Conservation (phyloP, 2,797 vertebrate species). For the Dryobates pubescens region DNA sequence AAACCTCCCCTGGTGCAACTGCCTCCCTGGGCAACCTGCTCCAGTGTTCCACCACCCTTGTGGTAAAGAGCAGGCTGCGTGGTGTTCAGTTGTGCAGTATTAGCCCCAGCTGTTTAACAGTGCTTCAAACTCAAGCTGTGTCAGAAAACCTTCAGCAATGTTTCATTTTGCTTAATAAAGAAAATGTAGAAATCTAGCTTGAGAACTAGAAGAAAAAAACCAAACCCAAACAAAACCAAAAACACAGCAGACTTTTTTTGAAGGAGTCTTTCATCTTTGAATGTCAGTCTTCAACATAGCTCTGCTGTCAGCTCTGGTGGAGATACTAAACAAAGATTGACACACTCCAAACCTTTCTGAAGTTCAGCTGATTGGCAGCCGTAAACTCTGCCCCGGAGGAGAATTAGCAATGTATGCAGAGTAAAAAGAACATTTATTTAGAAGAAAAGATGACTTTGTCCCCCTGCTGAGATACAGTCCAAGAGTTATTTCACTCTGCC, state of each 20-base stretch:
- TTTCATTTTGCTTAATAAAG: not conserved
- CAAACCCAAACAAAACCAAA: too few species aligned
- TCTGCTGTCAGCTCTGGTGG: not conserved
- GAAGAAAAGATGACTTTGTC: slow-evolving; percentile 10
- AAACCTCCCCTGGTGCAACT: too few species aligned
- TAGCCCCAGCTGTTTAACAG: not conserved
- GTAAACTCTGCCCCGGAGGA: slow-evolving; percentile 1
- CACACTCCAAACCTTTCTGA: not conserved
- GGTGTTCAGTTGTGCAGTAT: not conserved
- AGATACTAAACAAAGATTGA: slow-evolving; percentile 17
- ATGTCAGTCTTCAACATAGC: not conserved
- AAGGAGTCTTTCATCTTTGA: not conserved
- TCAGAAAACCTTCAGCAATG: not conserved
- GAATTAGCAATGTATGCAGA: slow-evolving; percentile 1
- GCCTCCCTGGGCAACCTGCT: too few species aligned
- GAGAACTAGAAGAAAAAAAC: not conserved
- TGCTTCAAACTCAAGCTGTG: not conserved
- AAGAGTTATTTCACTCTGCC: not conserved
- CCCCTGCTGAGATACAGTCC: slow-evolving; percentile 5
- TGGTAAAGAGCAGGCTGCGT: too few species aligned
- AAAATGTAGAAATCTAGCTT: not conserved
- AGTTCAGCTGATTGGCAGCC: not conserved
- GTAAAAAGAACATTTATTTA: slow-evolving; percentile 37
- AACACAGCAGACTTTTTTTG: not conserved
- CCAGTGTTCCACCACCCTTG: too few species aligned